Conservation (phyloP, 2,888 invertebrate genomes). For the Tetranychus truncatus region DNA sequence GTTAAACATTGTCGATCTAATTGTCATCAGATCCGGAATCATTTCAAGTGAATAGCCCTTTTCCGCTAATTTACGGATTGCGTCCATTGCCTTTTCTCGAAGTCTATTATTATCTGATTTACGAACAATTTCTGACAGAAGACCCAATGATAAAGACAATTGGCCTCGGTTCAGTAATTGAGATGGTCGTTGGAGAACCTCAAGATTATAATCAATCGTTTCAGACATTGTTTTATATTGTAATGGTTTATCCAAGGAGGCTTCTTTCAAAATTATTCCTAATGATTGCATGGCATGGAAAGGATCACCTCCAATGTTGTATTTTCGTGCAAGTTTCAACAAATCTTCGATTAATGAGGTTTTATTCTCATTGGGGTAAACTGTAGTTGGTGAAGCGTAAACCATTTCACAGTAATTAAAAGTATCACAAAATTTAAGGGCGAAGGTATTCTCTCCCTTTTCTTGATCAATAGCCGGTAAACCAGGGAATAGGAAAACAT, state of each 20-base stretch:
- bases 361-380: conserved; percentile 14
- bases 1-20: conserved; percentile 14
- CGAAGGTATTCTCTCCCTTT: conserved; percentile 20
- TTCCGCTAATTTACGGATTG: conserved; percentile 16
- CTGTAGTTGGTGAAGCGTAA: conserved; percentile 10
- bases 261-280: conserved; percentile 12
- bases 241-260: not conserved
- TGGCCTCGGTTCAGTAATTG: conserved; percentile 17
- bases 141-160: conserved; percentile 15
- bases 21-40: conserved; percentile 16
- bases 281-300: conserved; percentile 16
- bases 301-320: conserved; percentile 19
- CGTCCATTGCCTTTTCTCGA: conserved; percentile 14
- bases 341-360: conserved; percentile 17
- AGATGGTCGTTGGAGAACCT: conserved; percentile 14
- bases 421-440: conserved; percentile 22
- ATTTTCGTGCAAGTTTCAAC: conserved; percentile 15
- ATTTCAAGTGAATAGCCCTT: conserved; percentile 17
- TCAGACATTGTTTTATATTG: conserved; percentile 12
- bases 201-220: conserved; percentile 17
- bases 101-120: conserved; percentile 10
- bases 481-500: conserved; percentile 24
- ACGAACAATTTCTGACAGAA: conserved; percentile 10
- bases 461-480: conserved; percentile 19
- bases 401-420: conserved; percentile 19